A percentile compares a stretch with the other conserved stretches of the same genome.
Conservation (phyloP, 2,113 vertebrate genomes). For the Sinocyclocheilus maitianheensis region DNA sequence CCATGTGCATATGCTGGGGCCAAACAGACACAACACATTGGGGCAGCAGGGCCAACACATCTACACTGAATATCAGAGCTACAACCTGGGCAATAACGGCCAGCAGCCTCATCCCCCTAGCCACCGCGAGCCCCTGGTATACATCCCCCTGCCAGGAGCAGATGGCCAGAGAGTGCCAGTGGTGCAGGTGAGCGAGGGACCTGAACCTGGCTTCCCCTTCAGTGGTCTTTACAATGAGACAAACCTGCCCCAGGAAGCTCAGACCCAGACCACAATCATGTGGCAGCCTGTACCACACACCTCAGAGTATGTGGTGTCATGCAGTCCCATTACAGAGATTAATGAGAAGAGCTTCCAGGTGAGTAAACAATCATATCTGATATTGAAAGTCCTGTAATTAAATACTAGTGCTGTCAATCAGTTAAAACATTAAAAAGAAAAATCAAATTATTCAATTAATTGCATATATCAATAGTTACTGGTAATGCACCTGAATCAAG, state of each 20-base stretch:
- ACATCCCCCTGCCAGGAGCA: conserved; percentile 73
- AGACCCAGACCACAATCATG: conserved; percentile 92
- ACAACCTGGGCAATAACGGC: conserved; percentile 68
- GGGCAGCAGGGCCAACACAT: conserved; percentile 86
- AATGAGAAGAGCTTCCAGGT: conserved; percentile 90
- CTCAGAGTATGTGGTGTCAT: conserved; percentile 92
- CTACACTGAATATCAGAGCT: conserved; percentile 87
- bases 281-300: conserved; percentile 87
- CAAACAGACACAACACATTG: conserved; percentile 77
- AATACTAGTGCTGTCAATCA: neutral
- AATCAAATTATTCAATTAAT: neutral
- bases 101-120: conserved; percentile 70
- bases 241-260: conserved; percentile 83
- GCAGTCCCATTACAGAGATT: conserved; percentile 81
- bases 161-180: conserved; percentile 83
- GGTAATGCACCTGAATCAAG: neutral
- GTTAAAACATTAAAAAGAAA: neutral
- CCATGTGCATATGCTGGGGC: conserved; percentile 84
- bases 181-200: conserved; percentile 80
- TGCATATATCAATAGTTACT: neutral
- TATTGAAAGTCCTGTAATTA: too few relatives aligned
- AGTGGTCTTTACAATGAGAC: conserved; percentile 85
- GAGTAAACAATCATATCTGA: conserved; percentile 38
- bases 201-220: conserved; percentile 76
- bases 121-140: conserved; percentile 73